Evolutionary conservation across 2,888 invertebrate species (phyloP), one percentile per base, ranked within the genome.

Genomic region (Orthosia cruda): DNA sequence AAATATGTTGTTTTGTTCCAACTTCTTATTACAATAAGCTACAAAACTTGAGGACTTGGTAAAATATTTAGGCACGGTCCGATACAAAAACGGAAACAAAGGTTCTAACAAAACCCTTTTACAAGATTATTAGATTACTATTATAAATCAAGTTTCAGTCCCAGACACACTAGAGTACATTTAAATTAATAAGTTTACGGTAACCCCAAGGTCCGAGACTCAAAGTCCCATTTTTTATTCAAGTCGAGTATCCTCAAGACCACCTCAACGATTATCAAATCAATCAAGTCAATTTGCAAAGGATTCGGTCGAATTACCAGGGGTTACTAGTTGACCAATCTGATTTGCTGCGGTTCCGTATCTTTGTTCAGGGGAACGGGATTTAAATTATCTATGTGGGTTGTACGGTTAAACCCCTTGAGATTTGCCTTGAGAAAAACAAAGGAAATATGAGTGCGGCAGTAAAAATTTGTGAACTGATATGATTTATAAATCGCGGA

Each of bases 251-350:
- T 45, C 71, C 68, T 73, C 57, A 59, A 68, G 68, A 49, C 45
- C 71, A 68, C 73, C 82, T 77, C 63, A 58, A 58, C 65, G 74
- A 79, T 86, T 84, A 86, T 86, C 70, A 74, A 84, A 86, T 86
- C 81, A 87, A 85, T 83, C 83, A 81, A 74, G 74, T 85, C 87
- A 83, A 87, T 86, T 86, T 86, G 71, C 84, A 77, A 80, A 86
- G 85, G 85, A 80, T 84, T 66, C 71, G 32, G 55, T 52, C 71
- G 82, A 86, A 86, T 86, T 86, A 86, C 75, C n/a, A 47, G 71
- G 77, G 86, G 84, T 76, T 75, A 61, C 63, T 32, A 72, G 75
- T 84, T 84, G 80, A 83, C 85, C 86, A 80, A 77, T 80, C 61
- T 55, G 65, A 85, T 87, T 85, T 85, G 57, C 23, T 32, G 54